phyloP scores from a whole-genome alignment of 2,888 invertebrate genomes.

The Eilema griseolum region DNA sequence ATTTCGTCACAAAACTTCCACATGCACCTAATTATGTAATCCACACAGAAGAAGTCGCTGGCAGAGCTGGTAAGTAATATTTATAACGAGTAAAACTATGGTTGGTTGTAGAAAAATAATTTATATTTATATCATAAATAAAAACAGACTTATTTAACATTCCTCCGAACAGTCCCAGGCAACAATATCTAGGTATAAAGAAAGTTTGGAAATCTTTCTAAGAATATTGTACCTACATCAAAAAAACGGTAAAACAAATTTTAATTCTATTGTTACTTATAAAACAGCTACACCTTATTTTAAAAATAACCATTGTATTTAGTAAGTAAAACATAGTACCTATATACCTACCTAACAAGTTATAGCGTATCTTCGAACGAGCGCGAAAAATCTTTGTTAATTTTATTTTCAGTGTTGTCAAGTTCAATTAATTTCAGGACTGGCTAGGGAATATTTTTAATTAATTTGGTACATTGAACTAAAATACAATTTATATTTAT shows the following conservation, averaged over 20 bases:
- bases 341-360: neutral
- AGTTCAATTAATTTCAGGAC: neutral
- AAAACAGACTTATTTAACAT: too few species aligned
- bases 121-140: too few species aligned
- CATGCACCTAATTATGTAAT: too few species aligned
- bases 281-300: neutral
- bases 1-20: neutral
- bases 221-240: neutral
- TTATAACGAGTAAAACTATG: too few species aligned
- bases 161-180: too few species aligned
- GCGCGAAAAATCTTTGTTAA: neutral
- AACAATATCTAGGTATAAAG: too few species aligned
- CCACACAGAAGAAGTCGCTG: too few species aligned
- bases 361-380: neutral
- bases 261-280: neutral
- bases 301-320: neutral
- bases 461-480: neutral
- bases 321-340: neutral
- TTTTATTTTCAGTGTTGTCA: conserved; percentile 4
- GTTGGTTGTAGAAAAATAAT: too few species aligned
- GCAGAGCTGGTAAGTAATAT: too few species aligned
- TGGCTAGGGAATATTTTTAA: conserved; percentile 1
- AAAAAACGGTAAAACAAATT: neutral
- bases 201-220: too few species aligned
- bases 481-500: neutral